Conservation (phyloP, 35 echinoderm and acorn worm genomes). For the Apostichopus parvimensis region DNA sequence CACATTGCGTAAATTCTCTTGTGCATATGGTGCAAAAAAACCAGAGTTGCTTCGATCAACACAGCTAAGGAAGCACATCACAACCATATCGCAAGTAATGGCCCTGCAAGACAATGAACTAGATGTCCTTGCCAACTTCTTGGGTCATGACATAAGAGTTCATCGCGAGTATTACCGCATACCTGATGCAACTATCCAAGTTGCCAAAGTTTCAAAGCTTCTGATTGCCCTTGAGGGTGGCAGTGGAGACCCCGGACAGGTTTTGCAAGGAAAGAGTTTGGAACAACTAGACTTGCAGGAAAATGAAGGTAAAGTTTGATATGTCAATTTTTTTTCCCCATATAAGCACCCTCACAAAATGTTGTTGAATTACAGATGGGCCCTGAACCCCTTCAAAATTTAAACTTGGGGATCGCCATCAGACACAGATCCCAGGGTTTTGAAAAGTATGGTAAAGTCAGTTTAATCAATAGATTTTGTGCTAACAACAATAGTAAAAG, state of each 20-base stretch:
- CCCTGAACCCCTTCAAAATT: too few species aligned
- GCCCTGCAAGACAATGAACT: slow-evolving; percentile 32
- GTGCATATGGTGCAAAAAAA: slow-evolving; percentile 51
- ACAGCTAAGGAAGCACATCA: slow-evolving; percentile 55
- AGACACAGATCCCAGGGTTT: too few species aligned
- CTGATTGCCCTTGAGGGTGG: slow-evolving; percentile 47
- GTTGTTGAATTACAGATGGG: too few species aligned
- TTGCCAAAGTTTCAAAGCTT: slow-evolving; percentile 56
- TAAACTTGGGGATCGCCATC: too few species aligned
- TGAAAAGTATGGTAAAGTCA: too few species aligned
- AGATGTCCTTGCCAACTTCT: slow-evolving; percentile 61
- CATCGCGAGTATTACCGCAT: slow-evolving; percentile 60
- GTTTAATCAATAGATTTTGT: too few species aligned
- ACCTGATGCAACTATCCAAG: background rate
- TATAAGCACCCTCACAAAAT: too few species aligned
- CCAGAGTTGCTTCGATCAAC: slow-evolving; percentile 59
- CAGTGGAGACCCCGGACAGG: slow-evolving; percentile 33
- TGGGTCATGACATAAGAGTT: slow-evolving; percentile 58
- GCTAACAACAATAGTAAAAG: too few species aligned
- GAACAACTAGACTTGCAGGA: slow-evolving; percentile 54
- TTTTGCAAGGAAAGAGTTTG: slow-evolving; percentile 44
- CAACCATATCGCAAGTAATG: background rate
- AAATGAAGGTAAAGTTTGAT: slow-evolving; percentile 57
- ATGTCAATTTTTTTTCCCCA: too few species aligned
- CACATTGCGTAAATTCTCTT: slow-evolving; percentile 24